Evolutionary conservation across 2,888 invertebrate species (phyloP).

Genomic region (Microctonus brassicae): DNA sequence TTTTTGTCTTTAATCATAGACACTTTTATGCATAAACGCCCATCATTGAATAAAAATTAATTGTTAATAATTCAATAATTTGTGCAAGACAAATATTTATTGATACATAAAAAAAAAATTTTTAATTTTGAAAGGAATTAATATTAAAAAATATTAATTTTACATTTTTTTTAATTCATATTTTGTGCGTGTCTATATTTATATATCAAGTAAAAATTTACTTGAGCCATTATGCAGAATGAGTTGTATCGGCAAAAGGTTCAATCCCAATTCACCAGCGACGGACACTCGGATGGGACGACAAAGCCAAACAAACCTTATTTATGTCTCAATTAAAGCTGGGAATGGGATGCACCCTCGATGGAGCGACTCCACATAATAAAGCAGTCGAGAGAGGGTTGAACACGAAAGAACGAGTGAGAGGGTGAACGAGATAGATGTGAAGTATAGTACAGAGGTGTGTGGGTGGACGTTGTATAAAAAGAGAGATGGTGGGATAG

Average conservation of each 20-base stretch:
- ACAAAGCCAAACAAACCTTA: constrained; percentile 70
- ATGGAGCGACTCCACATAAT: constrained; percentile 69
- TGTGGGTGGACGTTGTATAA: constrained; percentile 27
- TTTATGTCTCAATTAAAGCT: constrained; percentile 70
- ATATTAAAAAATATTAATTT: neutral
- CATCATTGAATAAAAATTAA: too few relatives aligned
- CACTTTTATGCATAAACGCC: neutral
- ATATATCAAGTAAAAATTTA: constrained; percentile 58
- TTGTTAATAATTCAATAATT: too few relatives aligned
- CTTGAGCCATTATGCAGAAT: constrained; percentile 67
- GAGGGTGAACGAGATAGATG: constrained; percentile 27
- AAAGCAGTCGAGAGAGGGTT: constrained; percentile 64
- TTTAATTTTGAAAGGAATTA: too few relatives aligned
- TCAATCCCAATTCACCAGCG: constrained; percentile 68
- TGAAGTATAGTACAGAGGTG: neutral
- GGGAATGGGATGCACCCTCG: constrained; percentile 70
- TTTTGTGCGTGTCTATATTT: neutral
- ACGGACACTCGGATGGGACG: constrained; percentile 61
- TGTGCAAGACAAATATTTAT: too few relatives aligned
- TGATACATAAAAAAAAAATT: too few relatives aligned
- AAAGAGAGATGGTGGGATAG: constrained; percentile 23
- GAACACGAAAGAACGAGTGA: constrained; percentile 35
- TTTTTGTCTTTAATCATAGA: too few relatives aligned
- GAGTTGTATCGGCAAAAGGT: constrained; percentile 66
- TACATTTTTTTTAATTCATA: neutral